Percentiles rank a stretch among this genome's conserved stretches.
Evolutionary conservation across 2,113 vertebrate species (phyloP).

Genomic region (Pipa parva): DNA sequence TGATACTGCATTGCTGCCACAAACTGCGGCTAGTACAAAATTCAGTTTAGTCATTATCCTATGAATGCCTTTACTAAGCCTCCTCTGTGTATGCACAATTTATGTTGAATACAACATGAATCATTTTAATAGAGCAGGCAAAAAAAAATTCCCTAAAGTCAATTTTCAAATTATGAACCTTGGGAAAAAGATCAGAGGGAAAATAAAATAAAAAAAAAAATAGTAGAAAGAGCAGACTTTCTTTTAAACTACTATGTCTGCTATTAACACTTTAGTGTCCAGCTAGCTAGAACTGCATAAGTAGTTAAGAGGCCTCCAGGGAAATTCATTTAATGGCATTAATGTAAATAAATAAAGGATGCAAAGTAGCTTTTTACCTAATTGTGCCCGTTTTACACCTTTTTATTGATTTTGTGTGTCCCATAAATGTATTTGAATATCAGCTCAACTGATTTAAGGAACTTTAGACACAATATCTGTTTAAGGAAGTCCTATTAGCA

Average conservation of each 20-base stretch:
- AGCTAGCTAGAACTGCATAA: no score
- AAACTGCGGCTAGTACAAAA: constrained; percentile 73
- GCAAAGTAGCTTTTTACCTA: no score
- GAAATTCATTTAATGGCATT: no score
- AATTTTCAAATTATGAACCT: constrained; percentile 85
- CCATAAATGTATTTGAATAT: no score
- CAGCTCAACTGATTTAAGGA: no score
- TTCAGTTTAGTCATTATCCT: constrained; percentile 78
- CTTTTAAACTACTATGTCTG: constrained; percentile 62
- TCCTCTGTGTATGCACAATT: constrained; percentile 93
- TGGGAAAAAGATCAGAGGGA: constrained; percentile 64
- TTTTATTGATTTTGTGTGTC: no score
- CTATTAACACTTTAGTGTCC: constrained; percentile 17
- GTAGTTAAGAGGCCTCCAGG: no score
- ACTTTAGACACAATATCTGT: no score
- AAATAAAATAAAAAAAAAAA: constrained; percentile 58
- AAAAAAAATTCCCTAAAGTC: constrained; percentile 77
- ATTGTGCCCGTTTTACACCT: no score
- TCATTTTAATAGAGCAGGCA: constrained; percentile 92
- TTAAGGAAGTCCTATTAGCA: no score
- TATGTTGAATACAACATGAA: constrained; percentile 90
- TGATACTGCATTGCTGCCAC: constrained; percentile 73
- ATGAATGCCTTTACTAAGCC: constrained; percentile 70
- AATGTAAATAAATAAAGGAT: no score
- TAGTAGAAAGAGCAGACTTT: constrained; percentile 69